Conservation (phyloP, 2,797 vertebrate species). For the Helostoma temminkii region DNA sequence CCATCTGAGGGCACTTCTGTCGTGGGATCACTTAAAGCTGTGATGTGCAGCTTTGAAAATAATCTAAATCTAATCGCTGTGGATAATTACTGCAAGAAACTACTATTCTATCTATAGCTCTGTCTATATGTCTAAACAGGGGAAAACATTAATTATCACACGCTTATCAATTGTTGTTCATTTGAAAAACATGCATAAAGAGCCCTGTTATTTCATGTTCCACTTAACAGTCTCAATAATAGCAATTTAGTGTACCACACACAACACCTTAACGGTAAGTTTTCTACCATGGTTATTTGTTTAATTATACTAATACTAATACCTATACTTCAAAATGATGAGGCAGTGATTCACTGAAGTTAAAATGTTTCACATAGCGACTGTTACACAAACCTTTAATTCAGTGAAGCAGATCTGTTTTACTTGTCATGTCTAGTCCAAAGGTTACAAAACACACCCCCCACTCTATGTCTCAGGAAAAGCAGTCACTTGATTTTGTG, state of each 20-base stretch:
- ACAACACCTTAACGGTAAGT: background rate
- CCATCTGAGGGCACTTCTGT: slow-evolving; percentile 48
- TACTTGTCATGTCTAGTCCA: slow-evolving; percentile 17
- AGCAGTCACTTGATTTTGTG: slow-evolving; percentile 37
- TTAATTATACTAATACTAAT: slow-evolving; percentile 34
- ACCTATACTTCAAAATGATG: slow-evolving; percentile 25
- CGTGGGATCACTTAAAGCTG: slow-evolving; percentile 38
- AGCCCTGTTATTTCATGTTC: background rate
- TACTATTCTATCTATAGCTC: background rate
- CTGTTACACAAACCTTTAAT: slow-evolving; percentile 7
- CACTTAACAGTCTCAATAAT: slow-evolving; percentile 2
- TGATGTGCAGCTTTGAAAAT: slow-evolving; percentile 37
- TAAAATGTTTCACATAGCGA: slow-evolving; percentile 5
- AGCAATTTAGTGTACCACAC: background rate
- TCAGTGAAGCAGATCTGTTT: slow-evolving; percentile 27
- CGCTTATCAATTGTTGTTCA: background rate
- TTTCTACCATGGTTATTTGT: slow-evolving; percentile 13
- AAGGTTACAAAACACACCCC: slow-evolving; percentile 14
- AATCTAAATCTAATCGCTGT: slow-evolving; percentile 29
- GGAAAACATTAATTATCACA: background rate
- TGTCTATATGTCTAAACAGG: background rate
- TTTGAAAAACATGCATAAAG: slow-evolving; percentile 10
- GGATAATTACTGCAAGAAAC: slow-evolving; percentile 43
- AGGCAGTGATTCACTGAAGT: slow-evolving; percentile 32
- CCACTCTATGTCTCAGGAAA: slow-evolving; percentile 33